A percentile compares a stretch with the other conserved stretches of the same genome.
Evolutionary conservation across 2,113 vertebrate species (phyloP).

Genomic region (Atrichornis clamosus): DNA sequence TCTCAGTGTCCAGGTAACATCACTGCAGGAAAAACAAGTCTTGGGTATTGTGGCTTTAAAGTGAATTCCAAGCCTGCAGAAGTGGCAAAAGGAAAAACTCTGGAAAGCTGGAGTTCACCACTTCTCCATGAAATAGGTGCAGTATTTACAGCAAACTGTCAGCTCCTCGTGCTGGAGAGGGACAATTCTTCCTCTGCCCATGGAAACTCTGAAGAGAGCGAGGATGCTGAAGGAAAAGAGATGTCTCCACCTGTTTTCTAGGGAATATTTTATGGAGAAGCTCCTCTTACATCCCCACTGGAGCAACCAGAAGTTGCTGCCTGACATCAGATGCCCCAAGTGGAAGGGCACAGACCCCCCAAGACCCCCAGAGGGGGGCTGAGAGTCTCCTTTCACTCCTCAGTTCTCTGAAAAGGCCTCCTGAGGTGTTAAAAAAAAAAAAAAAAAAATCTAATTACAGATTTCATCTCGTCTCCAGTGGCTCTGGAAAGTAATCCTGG

Average conservation of each 20-base stretch:
- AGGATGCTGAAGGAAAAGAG: background rate
- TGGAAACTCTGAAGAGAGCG: background rate
- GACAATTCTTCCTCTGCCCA: background rate
- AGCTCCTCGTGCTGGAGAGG: background rate
- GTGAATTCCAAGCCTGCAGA: background rate
- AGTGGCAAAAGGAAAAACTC: background rate
- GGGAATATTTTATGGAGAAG: background rate
- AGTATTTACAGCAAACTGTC: background rate
- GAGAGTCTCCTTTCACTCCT: background rate
- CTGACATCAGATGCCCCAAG: background rate
- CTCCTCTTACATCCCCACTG: background rate
- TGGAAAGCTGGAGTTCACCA: background rate
- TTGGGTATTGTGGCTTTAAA: background rate
- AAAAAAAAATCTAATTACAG: background rate
- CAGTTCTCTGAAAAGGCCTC: background rate
- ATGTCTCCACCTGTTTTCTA: background rate
- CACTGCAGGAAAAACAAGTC: background rate
- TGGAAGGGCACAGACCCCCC: background rate
- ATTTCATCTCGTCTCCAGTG: background rate
- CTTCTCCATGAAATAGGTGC: background rate
- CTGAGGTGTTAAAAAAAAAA: background rate
- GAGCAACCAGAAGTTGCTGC: slow-evolving; percentile 16
- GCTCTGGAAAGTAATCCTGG: background rate
- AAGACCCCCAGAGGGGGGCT: background rate
- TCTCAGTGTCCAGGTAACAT: background rate